These are phyloP conservation scores for Ephialtes manifestator DNA, from an alignment of 2,888 invertebrate genomes.

Conservation along the genomic window DNA sequence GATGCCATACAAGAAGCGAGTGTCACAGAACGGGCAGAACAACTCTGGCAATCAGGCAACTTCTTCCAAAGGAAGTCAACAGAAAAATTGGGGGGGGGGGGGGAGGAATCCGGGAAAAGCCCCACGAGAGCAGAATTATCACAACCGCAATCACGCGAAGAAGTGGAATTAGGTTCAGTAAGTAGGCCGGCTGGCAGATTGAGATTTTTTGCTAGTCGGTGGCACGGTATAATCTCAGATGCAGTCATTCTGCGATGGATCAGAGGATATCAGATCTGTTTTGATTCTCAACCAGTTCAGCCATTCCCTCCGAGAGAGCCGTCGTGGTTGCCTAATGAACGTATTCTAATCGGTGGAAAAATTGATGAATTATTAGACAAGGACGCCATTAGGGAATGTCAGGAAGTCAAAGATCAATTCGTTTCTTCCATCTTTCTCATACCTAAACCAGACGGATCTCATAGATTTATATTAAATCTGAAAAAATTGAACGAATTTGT, in stretches of 20 bases:
- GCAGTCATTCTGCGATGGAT: not conserved
- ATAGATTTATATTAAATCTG: slow-evolving; percentile 47
- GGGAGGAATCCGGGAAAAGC: not conserved
- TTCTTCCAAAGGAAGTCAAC: not conserved
- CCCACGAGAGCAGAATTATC: not conserved
- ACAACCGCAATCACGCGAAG: slow-evolving; percentile 3
- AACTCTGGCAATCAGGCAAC: slow-evolving; percentile 30
- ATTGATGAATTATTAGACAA: slow-evolving; percentile 37
- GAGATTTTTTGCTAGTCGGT: slow-evolving; percentile 17
- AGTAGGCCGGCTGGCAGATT: slow-evolving; percentile 33
- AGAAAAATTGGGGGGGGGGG: not conserved
- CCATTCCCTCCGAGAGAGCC: not conserved
- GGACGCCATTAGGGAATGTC: slow-evolving; percentile 24
- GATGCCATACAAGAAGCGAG: slow-evolving; percentile 22
- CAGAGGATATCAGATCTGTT: slow-evolving; percentile 45
- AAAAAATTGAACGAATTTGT: slow-evolving; percentile 74
- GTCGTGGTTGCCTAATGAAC: slow-evolving; percentile 20
- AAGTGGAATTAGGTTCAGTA: slow-evolving; percentile 29
- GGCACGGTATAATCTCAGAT: not conserved
- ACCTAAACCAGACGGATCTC: not conserved
- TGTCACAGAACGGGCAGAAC: slow-evolving; percentile 29
- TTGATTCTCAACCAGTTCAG: slow-evolving; percentile 25
- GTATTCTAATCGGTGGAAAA: slow-evolving; percentile 10
- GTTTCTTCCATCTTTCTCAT: too few species aligned
- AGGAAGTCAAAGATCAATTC: slow-evolving; percentile 1